phyloP scores from a whole-genome alignment of 2,113 vertebrate species.

The Gambusia affinis region DNA sequence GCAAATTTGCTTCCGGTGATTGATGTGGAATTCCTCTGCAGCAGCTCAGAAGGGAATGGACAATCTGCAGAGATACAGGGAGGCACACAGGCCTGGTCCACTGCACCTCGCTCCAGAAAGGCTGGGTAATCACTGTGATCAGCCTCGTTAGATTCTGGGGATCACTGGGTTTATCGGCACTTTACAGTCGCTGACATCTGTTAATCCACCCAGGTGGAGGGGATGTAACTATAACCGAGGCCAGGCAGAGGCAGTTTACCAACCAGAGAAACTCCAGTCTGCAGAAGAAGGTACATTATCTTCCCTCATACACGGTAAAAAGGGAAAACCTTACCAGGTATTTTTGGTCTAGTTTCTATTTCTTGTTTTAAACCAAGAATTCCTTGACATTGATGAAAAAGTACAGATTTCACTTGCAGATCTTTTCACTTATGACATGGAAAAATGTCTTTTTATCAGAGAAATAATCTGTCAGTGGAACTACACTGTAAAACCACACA shows the following conservation, averaged over 20 bases:
- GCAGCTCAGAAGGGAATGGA: slow-evolving; percentile 84
- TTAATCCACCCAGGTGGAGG: slow-evolving; percentile 78
- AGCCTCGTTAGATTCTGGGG: background rate
- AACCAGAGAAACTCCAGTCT: slow-evolving; percentile 76
- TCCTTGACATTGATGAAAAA: no score
- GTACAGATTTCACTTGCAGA: no score
- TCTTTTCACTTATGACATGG: no score
- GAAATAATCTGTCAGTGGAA: no score
- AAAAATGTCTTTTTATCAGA: no score
- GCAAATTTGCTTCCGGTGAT: background rate
- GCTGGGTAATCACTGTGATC: slow-evolving; percentile 75
- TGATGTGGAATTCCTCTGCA: slow-evolving; percentile 45
- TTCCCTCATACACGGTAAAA: background rate
- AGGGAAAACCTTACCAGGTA: no score
- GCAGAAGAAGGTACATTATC: slow-evolving; percentile 81
- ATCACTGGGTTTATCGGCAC: background rate
- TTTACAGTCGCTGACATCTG: background rate
- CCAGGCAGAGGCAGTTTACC: slow-evolving; percentile 80
- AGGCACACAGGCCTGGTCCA: slow-evolving; percentile 67
- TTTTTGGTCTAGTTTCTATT: no score
- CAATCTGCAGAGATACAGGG: slow-evolving; percentile 72
- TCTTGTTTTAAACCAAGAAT: no score
- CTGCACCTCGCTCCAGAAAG: slow-evolving; percentile 72
- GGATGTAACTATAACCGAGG: slow-evolving; percentile 74
- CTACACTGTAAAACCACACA: no score